These are phyloP conservation scores for Holothuria glaberrima DNA, from an alignment of 35 echinoderm and acorn worm species.

Conservation along the genomic window DNA sequence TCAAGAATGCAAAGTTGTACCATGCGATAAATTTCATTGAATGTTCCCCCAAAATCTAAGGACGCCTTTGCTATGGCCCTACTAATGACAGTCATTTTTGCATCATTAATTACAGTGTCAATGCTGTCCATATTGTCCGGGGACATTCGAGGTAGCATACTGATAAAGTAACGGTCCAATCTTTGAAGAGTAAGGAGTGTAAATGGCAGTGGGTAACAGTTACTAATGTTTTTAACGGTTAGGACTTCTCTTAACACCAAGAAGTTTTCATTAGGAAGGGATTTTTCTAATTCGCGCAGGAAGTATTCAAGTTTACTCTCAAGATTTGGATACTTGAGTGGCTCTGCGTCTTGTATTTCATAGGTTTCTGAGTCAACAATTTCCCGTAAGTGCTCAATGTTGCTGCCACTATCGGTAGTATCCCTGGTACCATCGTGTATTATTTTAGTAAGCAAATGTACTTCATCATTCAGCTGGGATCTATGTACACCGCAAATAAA, in stretches of 20 bases:
- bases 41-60: neutral
- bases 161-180: conserved; percentile 10
- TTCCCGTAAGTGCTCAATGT: too few species aligned
- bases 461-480: conserved; percentile 1
- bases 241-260: conserved; percentile 2
- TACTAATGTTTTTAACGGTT: conserved; percentile 11
- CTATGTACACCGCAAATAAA: conserved; percentile 19
- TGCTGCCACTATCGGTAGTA: neutral
- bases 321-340: neutral
- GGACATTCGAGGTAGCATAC: conserved; percentile 1
- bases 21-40: conserved; percentile 21
- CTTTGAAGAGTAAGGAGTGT: conserved; percentile 11
- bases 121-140: conserved; percentile 32
- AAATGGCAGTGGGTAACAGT: neutral
- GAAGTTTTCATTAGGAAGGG: neutral
- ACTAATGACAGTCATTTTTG: conserved; percentile 15
- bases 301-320: neutral
- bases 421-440: neutral
- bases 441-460: neutral
- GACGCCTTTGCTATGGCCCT: neutral
- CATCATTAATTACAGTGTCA: neutral
- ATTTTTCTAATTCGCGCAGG: neutral
- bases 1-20: conserved; percentile 21
- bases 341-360: conserved; percentile 33
- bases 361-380: neutral